Conservation (phyloP, 1,140 invertebrate species). For the Plectrocnemia conspersa region DNA sequence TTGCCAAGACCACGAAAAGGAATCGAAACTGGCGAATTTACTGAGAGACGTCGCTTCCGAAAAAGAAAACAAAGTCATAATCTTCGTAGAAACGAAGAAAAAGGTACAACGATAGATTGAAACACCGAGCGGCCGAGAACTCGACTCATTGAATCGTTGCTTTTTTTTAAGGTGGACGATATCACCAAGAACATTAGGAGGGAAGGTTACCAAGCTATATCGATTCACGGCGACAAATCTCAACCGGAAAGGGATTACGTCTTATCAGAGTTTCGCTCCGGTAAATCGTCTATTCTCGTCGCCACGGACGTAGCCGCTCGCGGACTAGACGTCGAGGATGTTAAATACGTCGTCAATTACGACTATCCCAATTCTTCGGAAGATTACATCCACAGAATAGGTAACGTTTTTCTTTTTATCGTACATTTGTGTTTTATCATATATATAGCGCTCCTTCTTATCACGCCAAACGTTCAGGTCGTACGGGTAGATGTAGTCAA, state of each 20-base stretch:
- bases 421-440: neutral
- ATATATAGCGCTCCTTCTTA: neutral
- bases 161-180: conserved; percentile 71
- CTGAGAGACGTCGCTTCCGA: conserved; percentile 83
- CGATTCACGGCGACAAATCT: conserved; percentile 97
- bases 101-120: no score
- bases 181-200: conserved; percentile 84
- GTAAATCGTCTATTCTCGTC: conserved; percentile 90
- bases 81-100: conserved; percentile 98
- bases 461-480: conserved; percentile 49
- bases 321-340: conserved; percentile 96
- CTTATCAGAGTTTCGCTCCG: conserved; percentile 85
- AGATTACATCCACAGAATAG: conserved; percentile 99
- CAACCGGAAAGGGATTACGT: conserved; percentile 95
- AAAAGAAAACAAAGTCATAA: conserved; percentile 88
- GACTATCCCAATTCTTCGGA: conserved; percentile 98
- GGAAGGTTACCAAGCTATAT: conserved; percentile 79
- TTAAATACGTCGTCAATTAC: conserved; percentile 98
- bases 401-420: conserved; percentile 48
- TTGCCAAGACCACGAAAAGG: conserved; percentile 87
- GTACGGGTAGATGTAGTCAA: conserved; percentile 88
- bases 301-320: conserved; percentile 98
- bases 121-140: no score
- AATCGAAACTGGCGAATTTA: conserved; percentile 72
- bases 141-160: neutral